Percentiles rank a stretch among this genome's conserved stretches.
phyloP scores from a whole-genome alignment of 2,113 vertebrate species.

The Camelus dromedarius region DNA sequence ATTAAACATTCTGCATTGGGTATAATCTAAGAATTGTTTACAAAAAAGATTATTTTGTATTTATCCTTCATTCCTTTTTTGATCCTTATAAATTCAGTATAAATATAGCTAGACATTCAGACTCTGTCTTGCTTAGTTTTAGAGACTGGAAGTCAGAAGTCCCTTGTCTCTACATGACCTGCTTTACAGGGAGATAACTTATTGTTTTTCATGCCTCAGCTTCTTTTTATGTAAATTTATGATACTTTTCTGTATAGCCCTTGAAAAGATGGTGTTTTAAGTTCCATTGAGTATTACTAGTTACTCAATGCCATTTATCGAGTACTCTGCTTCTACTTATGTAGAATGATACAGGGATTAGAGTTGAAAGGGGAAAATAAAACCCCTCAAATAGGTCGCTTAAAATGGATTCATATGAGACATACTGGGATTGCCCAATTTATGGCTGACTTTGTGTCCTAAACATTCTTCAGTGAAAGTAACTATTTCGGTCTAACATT shows the following conservation, averaged over 20 bases:
- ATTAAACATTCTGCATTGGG: slow-evolving; percentile 85
- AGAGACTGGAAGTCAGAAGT: slow-evolving; percentile 54
- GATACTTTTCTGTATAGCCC: slow-evolving; percentile 49
- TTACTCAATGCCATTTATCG: slow-evolving; percentile 61
- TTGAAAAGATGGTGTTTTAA: slow-evolving; percentile 71
- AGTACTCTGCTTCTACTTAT: slow-evolving; percentile 55
- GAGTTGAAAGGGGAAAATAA: slow-evolving; percentile 35
- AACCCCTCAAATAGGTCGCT: slow-evolving; percentile 32
- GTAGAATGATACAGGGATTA: neutral
- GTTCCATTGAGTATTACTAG: slow-evolving; percentile 59
- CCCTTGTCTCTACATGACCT: slow-evolving; percentile 46
- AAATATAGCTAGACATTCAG: slow-evolving; percentile 70
- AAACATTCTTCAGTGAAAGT: slow-evolving; percentile 56
- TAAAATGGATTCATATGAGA: neutral
- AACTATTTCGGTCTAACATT: slow-evolving; percentile 45
- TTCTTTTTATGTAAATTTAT: slow-evolving; percentile 70
- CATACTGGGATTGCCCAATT: neutral
- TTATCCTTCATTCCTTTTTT: slow-evolving; percentile 81
- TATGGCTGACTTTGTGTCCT: slow-evolving; percentile 45
- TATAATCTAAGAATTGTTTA: slow-evolving; percentile 89
- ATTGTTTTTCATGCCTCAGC: slow-evolving; percentile 57
- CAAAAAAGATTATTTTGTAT: slow-evolving; percentile 88
- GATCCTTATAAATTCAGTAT: slow-evolving; percentile 79
- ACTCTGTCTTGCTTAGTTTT: slow-evolving; percentile 57
- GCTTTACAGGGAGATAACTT: slow-evolving; percentile 59